These are phyloP conservation scores for Lutjanus erythropterus DNA, from an alignment of 2,113 vertebrate genomes.

Conservation along the genomic window DNA sequence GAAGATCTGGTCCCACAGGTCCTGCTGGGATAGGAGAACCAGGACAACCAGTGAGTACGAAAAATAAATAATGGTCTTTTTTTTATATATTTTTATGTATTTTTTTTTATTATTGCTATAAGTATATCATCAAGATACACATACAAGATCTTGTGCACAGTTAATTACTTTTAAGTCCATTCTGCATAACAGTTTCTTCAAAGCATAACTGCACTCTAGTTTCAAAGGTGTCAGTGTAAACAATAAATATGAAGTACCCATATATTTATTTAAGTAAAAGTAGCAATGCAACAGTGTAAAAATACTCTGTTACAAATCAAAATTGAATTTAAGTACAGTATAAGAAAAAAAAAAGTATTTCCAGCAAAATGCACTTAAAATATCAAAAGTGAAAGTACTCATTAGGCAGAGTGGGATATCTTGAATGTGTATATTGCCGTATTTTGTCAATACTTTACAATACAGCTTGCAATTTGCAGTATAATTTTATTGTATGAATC, in stretches of 20 bases:
- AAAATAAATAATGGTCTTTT: too few species aligned
- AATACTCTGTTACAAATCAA: background rate
- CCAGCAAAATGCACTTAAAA: background rate
- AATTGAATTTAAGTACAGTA: too few species aligned
- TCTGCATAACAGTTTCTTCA: rapidly evolving
- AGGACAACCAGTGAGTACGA: conserved; percentile 87
- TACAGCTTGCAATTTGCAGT: too few species aligned
- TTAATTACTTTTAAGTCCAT: background rate
- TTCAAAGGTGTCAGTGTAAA: background rate
- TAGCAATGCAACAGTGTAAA: background rate
- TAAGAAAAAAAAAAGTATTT: too few species aligned
- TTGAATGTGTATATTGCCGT: background rate
- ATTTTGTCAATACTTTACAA: too few species aligned
- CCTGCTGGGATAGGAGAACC: conserved; percentile 86
- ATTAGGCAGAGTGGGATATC: too few species aligned
- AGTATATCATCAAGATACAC: background rate
- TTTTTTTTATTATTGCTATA: too few species aligned
- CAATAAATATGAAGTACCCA: background rate
- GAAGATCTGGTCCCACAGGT: conserved; percentile 85
- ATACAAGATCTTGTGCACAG: too few species aligned
- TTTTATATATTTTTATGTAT: too few species aligned
- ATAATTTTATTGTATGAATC: too few species aligned
- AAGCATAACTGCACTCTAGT: background rate
- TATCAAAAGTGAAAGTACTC: background rate
- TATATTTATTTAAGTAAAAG: background rate